Percentiles rank a stretch among this genome's conserved stretches.
Evolutionary conservation across 2,888 invertebrate genomes (phyloP).

Genomic region (Cerastis leucographa): DNA sequence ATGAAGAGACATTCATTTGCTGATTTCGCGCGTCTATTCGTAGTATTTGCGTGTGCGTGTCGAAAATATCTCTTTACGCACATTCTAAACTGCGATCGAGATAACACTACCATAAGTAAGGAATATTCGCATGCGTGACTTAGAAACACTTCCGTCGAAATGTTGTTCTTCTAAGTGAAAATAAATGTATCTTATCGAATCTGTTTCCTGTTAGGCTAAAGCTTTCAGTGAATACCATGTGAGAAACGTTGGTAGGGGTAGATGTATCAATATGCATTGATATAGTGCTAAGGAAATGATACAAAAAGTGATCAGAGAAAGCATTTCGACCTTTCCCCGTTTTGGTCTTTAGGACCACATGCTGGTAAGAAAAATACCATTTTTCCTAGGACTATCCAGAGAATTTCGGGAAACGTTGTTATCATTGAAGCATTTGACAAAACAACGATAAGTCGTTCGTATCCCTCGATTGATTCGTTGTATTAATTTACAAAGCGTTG

Average conservation of each 20-base stretch:
- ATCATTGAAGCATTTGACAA: conserved; percentile 14
- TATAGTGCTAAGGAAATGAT: neutral
- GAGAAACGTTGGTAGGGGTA: conserved; percentile 7
- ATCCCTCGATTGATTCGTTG: conserved; percentile 67
- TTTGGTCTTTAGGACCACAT: neutral
- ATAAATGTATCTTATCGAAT: conserved; percentile 43
- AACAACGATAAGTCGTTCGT: conserved; percentile 64
- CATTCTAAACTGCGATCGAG: conserved; percentile 52
- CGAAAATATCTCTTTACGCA: conserved; percentile 54
- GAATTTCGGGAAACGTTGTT: conserved; percentile 17
- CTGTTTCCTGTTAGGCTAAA: conserved; percentile 52
- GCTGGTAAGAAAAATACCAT: neutral
- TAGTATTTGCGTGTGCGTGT: conserved; percentile 29
- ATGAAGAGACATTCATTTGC: conserved; percentile 46
- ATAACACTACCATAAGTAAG: conserved; percentile 43
- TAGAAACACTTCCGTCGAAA: conserved; percentile 44
- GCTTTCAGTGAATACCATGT: conserved; percentile 18
- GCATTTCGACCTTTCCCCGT: neutral
- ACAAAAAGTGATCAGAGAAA: neutral
- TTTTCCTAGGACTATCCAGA: neutral
- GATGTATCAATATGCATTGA: neutral
- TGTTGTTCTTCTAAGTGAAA: conserved; percentile 35
- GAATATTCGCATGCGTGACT: conserved; percentile 54
- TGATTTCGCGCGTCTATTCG: conserved; percentile 48
- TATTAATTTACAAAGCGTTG: conserved; percentile 71